A percentile compares a stretch with the other conserved stretches of the same genome.
Evolutionary conservation across 2,888 invertebrate species (phyloP).

Genomic region (Drosophila cyrtoloma): DNA sequence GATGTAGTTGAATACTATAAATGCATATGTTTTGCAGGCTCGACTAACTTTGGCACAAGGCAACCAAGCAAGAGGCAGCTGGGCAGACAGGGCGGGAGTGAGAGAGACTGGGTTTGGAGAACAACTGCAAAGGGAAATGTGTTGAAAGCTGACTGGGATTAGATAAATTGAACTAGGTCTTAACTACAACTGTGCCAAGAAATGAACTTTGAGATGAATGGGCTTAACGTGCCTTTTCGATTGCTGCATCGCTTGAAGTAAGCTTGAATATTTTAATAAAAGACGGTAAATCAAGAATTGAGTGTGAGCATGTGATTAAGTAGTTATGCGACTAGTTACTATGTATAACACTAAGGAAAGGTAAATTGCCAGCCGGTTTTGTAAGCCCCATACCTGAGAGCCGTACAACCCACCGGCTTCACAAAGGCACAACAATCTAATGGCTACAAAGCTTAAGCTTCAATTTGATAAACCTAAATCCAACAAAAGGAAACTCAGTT

Average conservation of each 20-base stretch:
- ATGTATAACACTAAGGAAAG: not conserved
- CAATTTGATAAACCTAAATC: slow-evolving; percentile 71
- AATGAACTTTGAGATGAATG: slow-evolving; percentile 47
- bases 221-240: slow-evolving; percentile 15
- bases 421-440: slow-evolving; percentile 52
- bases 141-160: slow-evolving; percentile 38
- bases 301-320: slow-evolving; percentile 6
- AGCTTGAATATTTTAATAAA: not conserved
- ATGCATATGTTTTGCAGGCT: slow-evolving; percentile 65
- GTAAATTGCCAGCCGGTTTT: not conserved
- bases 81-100: not conserved
- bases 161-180: slow-evolving; percentile 45
- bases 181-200: slow-evolving; percentile 35
- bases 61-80: slow-evolving; percentile 41
- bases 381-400: slow-evolving; percentile 5
- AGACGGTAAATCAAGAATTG: slow-evolving; percentile 3
- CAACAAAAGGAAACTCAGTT: slow-evolving; percentile 46
- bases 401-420: slow-evolving; percentile 9
- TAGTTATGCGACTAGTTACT: not conserved
- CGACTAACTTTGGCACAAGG: slow-evolving; percentile 49
- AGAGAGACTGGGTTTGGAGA: not conserved
- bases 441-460: slow-evolving; percentile 64
- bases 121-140: slow-evolving; percentile 23
- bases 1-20: slow-evolving; percentile 48
- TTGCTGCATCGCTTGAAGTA: slow-evolving; percentile 8